These are phyloP conservation scores for Berghia stephanieae DNA, from an alignment of 1,140 invertebrate species.

Conservation along the genomic window DNA sequence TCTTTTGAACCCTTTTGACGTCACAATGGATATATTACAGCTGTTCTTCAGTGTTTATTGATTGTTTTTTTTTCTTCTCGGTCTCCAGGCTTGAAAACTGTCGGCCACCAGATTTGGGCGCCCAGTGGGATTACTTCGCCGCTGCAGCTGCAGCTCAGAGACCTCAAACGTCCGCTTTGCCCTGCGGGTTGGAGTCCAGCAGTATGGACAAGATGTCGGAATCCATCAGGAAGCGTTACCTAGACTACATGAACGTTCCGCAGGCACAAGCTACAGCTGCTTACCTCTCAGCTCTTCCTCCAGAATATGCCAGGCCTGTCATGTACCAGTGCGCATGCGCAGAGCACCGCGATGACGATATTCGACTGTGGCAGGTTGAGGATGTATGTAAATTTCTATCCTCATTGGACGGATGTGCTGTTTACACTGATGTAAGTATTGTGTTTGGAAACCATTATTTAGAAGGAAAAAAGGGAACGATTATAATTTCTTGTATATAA, in stretches of 20 bases:
- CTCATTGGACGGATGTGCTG: slow-evolving; percentile 45
- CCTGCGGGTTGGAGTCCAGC: slow-evolving; percentile 36
- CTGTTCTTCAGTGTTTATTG: neutral
- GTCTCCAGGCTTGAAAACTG: slow-evolving; percentile 9
- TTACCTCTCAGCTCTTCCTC: slow-evolving; percentile 35
- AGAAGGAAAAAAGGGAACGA: too few relatives aligned
- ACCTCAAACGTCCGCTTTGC: slow-evolving; percentile 3
- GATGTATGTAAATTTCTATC: slow-evolving; percentile 47
- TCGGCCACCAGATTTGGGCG: slow-evolving; percentile 6
- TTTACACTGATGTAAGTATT: slow-evolving; percentile 50
- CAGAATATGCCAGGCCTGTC: slow-evolving; percentile 34
- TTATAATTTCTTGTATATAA: too few relatives aligned
- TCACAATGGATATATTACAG: too few relatives aligned
- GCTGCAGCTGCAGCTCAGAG: slow-evolving; percentile 30
- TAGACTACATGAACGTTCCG: slow-evolving; percentile 25
- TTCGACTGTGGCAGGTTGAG: slow-evolving; percentile 48
- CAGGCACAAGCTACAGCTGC: neutral
- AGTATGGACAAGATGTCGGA: slow-evolving; percentile 34
- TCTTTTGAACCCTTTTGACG: too few relatives aligned
- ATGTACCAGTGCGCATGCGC: slow-evolving; percentile 37
- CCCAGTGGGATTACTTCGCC: slow-evolving; percentile 18
- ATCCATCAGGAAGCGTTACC: slow-evolving; percentile 32
- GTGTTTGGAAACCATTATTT: too few relatives aligned
- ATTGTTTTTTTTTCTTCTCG: neutral
- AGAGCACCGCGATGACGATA: slow-evolving; percentile 41